Conservation (phyloP, 2,797 vertebrate genomes). For the Micropoecilia bifurca region DNA sequence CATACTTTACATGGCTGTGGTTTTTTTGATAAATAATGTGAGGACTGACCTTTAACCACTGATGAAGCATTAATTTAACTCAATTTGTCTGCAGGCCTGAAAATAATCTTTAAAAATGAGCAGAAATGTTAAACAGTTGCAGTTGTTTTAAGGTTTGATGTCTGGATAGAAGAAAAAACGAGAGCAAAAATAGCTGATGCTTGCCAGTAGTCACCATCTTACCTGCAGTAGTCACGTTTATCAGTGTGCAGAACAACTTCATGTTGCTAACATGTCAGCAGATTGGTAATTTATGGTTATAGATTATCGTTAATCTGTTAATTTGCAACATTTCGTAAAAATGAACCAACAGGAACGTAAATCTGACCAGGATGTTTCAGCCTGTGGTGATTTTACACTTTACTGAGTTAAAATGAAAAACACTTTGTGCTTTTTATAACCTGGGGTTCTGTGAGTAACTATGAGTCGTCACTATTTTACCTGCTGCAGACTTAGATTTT, state of each 20-base stretch:
- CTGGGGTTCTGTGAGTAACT: not conserved
- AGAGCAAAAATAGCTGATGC: no score
- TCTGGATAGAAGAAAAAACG: not conserved
- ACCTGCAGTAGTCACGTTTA: not conserved
- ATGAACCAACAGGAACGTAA: not conserved
- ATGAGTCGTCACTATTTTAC: not conserved
- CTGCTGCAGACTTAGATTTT: not conserved
- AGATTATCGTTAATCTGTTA: no score
- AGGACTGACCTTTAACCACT: not conserved
- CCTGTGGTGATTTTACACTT: not conserved
- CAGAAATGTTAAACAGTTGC: not conserved
- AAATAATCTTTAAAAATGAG: not conserved
- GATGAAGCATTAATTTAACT: not conserved
- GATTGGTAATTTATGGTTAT: no score
- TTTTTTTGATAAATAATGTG: not conserved
- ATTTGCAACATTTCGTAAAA: not conserved
- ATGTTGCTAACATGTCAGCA: no score
- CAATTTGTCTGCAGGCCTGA: not conserved
- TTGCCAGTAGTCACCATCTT: not conserved
- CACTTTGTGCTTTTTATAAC: not conserved
- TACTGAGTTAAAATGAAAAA: not conserved
- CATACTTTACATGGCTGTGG: not conserved
- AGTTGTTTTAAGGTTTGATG: not conserved
- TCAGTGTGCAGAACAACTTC: not conserved
- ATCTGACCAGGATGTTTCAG: not conserved